Base-by-base conservation (phyloP, 2,113 vertebrate species). In the Isichthys henryi region DNA sequence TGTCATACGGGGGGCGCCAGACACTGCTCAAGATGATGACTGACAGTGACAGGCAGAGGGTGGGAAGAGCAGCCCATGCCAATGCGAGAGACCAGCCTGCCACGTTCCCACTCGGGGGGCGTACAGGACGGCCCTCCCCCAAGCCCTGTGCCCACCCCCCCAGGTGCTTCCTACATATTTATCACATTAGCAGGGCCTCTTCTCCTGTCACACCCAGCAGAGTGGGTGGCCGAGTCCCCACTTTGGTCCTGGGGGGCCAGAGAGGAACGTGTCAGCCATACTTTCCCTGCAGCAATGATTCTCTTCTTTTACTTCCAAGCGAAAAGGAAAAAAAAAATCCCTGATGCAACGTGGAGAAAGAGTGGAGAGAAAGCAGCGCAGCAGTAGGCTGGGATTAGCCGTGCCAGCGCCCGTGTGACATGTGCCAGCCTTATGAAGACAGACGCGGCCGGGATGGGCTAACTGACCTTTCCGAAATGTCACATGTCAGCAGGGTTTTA, bases 391-490 rank as follows among this genome's bases (percentile, higher is more conserved):
- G 93, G 95, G 95, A 96, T 95, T 94, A 94, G 94, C 94, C 91
- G 94, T 96, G 96, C 95, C 96, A 96, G 95, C 92, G 94, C 95
- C 96, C 95, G 94, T 95, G 94, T 96, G 96, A 96, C 96, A 96
- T 95, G 96, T 94, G 95, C 94, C 95, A 94, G 95, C 89, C 95
- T 96, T 96, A 96, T 96, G 95, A 96, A 96, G 96, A 96, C 94
- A 95, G 96, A 96, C 96, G 95, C 93, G 90, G 93, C 93, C 88
- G 87, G 97, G 97, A 97, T 96, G 96, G 97, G 95, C 95, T 95
- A 96, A 94, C 94, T 98, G 98, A 99, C 98, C 97, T 99, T 99
- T 99, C 97, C 97, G 97, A 98, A 99, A 99, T 99, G 98, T 97
- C 98, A 99, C 97, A 97, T 98, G 98, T 98, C 98, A 98, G 95